Conservation (phyloP, 2,797 vertebrate species). For the Austrolebias charrua region DNA sequence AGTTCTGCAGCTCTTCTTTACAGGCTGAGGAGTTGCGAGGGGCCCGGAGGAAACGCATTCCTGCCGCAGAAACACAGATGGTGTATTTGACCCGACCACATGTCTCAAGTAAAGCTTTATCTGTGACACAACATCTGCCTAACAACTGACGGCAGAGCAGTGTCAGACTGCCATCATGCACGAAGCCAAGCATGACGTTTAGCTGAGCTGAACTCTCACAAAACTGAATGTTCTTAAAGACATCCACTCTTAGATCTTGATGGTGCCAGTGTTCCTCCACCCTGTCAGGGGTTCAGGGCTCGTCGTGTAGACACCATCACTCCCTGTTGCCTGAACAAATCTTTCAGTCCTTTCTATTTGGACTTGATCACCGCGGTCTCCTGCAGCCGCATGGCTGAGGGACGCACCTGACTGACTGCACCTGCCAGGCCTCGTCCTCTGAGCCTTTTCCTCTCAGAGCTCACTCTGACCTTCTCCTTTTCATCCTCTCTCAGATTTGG, state of each 20-base stretch:
- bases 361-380: conserved; percentile 62
- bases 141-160: conserved; percentile 15
- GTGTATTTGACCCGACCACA: conserved; percentile 47
- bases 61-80: conserved; percentile 63
- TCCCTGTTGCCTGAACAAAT: conserved; percentile 41
- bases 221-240: conserved; percentile 4
- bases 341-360: conserved; percentile 59
- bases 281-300: conserved; percentile 51
- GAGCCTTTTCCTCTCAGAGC: conserved; percentile 49
- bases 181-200: not conserved
- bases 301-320: conserved; percentile 47
- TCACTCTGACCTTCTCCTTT: conserved; percentile 53
- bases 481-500: conserved; percentile 15
- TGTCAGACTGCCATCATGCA: conserved; percentile 3
- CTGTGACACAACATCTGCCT: conserved; percentile 65
- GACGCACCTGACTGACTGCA: conserved; percentile 71
- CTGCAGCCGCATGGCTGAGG: conserved; percentile 41
- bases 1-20: conserved; percentile 16
- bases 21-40: conserved; percentile 36
- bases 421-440: conserved; percentile 64
- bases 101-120: conserved; percentile 55
- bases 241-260: not conserved
- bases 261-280: conserved; percentile 15
- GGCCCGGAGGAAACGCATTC: conserved; percentile 69
- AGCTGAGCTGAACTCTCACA: conserved; percentile 7